A percentile compares a stretch with the other conserved stretches of the same genome.
These are phyloP conservation scores for Otus scops DNA, from an alignment of 2,797 vertebrate species.

Conservation along the genomic window DNA sequence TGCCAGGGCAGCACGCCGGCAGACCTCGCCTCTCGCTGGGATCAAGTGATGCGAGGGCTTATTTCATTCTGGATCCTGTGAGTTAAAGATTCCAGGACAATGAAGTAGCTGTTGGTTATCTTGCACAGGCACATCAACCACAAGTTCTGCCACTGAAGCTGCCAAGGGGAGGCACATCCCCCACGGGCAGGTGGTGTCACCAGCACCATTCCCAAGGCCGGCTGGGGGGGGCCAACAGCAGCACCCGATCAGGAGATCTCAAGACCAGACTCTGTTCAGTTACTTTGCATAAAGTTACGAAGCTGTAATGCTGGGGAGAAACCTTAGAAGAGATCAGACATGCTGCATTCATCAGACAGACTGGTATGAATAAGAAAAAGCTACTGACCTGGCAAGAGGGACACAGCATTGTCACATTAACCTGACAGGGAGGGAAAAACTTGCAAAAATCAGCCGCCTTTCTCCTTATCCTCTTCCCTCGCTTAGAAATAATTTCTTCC, in stretches of 20 bases:
- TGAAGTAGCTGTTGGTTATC: constrained; percentile 49
- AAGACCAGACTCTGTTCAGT: neutral
- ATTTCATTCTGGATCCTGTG: constrained; percentile 34
- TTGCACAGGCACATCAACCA: neutral
- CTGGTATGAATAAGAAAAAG: neutral
- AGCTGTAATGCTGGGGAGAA: neutral
- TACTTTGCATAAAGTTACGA: neutral
- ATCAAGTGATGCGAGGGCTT: neutral
- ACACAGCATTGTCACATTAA: neutral
- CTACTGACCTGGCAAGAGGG: neutral
- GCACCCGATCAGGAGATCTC: neutral
- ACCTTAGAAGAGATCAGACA: neutral
- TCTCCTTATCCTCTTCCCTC: neutral
- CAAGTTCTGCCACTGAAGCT: neutral
- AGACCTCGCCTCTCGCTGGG: neutral
- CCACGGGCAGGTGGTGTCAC: neutral
- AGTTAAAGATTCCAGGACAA: constrained; percentile 58
- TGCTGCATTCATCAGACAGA: neutral
- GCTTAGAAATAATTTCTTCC: neutral
- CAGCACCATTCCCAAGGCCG: neutral
- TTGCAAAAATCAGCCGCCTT: neutral
- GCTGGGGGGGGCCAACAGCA: neutral
- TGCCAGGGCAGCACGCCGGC: neutral
- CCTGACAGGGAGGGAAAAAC: neutral
- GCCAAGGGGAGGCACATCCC: neutral